Evolutionary conservation across 2,888 invertebrate species (phyloP).

Genomic region (Drosophila barbarae): DNA sequence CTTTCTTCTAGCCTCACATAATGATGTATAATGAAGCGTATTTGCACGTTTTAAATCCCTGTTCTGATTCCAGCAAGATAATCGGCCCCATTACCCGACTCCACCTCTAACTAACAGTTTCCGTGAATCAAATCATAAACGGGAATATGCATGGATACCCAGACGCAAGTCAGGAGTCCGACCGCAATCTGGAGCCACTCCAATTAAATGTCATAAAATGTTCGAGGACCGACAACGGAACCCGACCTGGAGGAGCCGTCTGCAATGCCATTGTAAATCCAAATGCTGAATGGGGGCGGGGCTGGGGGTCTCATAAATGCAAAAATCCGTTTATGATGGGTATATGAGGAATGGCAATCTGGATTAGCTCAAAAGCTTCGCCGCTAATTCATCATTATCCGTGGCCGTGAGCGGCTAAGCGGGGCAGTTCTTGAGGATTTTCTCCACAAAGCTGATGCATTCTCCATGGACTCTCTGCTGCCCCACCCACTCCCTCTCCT

Average conservation of each 20-base stretch:
- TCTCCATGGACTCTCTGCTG: conserved; percentile 2
- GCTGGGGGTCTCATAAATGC: conserved; percentile 58
- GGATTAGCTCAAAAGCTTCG: conserved; percentile 40
- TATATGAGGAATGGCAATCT: conserved; percentile 8
- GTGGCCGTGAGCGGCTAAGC: conserved; percentile 49
- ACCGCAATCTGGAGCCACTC: conserved; percentile 53
- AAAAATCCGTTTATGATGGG: conserved; percentile 65
- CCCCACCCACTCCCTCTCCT: conserved; percentile 1
- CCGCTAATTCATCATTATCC: conserved; percentile 57
- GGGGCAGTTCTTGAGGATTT: conserved; percentile 39
- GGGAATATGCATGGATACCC: conserved; percentile 26
- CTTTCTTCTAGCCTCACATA: neutral
- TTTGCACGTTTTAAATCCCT: conserved; percentile 7
- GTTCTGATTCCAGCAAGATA: conserved; percentile 18
- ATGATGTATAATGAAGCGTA: conserved; percentile 4
- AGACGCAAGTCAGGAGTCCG: conserved; percentile 52
- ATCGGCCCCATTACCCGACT: conserved; percentile 24
- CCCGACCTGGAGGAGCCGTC: conserved; percentile 13
- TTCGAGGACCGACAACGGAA: conserved; percentile 26
- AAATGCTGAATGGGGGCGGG: conserved; percentile 41
- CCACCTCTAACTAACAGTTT: conserved; percentile 48
- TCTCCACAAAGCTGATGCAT: neutral
- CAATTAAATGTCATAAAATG: conserved; percentile 71
- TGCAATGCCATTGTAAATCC: conserved; percentile 57
- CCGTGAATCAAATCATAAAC: conserved; percentile 71